Conservation (phyloP, 1,140 invertebrate genomes). For the Euborellia annulipes region DNA sequence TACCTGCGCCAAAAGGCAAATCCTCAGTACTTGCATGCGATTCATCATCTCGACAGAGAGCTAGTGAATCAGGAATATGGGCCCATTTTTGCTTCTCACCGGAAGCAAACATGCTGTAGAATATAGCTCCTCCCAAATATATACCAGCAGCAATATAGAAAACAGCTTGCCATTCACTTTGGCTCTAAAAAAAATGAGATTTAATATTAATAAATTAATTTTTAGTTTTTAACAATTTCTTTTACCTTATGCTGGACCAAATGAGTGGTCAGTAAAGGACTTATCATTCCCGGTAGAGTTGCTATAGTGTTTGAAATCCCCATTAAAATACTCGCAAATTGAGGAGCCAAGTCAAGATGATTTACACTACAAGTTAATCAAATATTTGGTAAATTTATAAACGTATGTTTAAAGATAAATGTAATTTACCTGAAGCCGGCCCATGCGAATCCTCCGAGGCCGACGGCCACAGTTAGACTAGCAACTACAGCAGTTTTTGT, state of each 20-base stretch:
- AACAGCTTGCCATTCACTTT: constrained; percentile 31
- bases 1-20: constrained; percentile 11
- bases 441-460: constrained; percentile 35
- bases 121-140: constrained; percentile 28
- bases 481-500: constrained; percentile 25
- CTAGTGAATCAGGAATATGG: constrained; percentile 3
- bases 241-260: constrained; percentile 26
- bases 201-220: constrained; percentile 3
- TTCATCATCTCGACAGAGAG: constrained; percentile 8
- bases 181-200: constrained; percentile 23
- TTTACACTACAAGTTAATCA: constrained; percentile 25
- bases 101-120: constrained; percentile 31
- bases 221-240: not conserved
- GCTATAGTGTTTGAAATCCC: constrained; percentile 37
- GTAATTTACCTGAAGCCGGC: constrained; percentile 23
- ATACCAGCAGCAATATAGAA: constrained; percentile 32
- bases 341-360: constrained; percentile 36
- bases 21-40: constrained; percentile 11
- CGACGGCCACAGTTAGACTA: constrained; percentile 33
- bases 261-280: constrained; percentile 29
- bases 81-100: constrained; percentile 32
- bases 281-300: constrained; percentile 36
- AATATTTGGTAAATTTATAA: not conserved
- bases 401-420: not conserved
- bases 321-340: constrained; percentile 29